Conservation (phyloP, 2,888 invertebrate genomes). For the Drosophila pseudotalamancana region DNA sequence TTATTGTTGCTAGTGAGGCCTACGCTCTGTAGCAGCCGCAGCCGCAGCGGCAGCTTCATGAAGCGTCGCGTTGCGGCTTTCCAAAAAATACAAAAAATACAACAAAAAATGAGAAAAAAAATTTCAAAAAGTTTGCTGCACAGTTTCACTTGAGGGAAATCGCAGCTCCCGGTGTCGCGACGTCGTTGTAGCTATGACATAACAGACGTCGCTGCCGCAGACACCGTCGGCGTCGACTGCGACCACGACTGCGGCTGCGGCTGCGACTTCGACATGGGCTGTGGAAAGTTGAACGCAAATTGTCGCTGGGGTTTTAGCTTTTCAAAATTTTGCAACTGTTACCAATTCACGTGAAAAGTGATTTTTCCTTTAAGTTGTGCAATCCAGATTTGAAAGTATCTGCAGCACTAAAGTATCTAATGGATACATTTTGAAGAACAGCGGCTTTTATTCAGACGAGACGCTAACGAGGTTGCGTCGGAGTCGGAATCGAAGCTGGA, state of each 20-base stretch:
- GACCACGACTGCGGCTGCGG: slow-evolving; percentile 14
- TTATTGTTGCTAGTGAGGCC: slow-evolving; percentile 25
- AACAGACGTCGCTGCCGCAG: slow-evolving; percentile 49
- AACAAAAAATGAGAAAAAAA: slow-evolving; percentile 8
- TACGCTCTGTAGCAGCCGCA: slow-evolving; percentile 25
- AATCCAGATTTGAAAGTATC: slow-evolving; percentile 28
- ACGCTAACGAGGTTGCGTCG: slow-evolving; percentile 43
- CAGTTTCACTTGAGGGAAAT: slow-evolving; percentile 78
- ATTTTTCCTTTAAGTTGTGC: slow-evolving; percentile 43
- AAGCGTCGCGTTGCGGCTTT: slow-evolving; percentile 59
- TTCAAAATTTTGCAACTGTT: slow-evolving; percentile 67
- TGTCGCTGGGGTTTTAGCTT: slow-evolving; percentile 49
- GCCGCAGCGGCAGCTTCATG: slow-evolving; percentile 38
- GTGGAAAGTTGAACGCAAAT: slow-evolving; percentile 76
- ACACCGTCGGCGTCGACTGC: slow-evolving; percentile 12
- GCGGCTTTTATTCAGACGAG: slow-evolving; percentile 67
- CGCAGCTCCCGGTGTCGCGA: slow-evolving; percentile 64
- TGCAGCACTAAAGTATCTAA: not conserved
- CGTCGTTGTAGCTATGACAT: slow-evolving; percentile 64
- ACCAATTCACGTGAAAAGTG: slow-evolving; percentile 60
- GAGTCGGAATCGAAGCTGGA: not conserved
- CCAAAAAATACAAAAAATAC: slow-evolving; percentile 48
- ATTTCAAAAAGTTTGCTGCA: slow-evolving; percentile 54
- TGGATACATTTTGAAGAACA: slow-evolving; percentile 8
- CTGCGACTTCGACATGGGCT: slow-evolving; percentile 25